These are phyloP conservation scores for Camelus bactrianus DNA, from an alignment of 2,113 vertebrate genomes.

Conservation along the genomic window DNA sequence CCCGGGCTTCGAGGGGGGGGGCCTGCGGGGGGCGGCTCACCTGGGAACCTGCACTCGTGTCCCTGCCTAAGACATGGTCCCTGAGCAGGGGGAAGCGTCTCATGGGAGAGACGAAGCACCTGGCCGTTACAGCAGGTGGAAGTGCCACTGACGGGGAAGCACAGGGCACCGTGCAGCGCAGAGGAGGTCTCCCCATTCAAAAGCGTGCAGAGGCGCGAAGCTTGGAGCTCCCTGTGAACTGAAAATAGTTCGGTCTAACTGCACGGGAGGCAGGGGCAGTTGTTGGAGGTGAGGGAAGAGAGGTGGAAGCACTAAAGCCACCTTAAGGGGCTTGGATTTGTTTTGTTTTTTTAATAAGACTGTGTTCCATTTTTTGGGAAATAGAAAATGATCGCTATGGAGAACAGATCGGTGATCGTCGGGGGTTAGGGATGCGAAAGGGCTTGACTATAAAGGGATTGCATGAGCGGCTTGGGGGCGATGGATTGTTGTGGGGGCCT, in stretches of 20 bases:
- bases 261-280: fast-evolving
- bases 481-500: neutral
- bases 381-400: neutral
- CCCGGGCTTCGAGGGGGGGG: fast-evolving
- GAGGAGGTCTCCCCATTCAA: no score
- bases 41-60: fast-evolving
- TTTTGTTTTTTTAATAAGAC: neutral
- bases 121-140: neutral
- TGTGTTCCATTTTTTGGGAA: neutral
- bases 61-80: neutral
- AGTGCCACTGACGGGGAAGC: neutral
- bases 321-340: neutral
- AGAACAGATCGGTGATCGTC: neutral
- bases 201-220: no score
- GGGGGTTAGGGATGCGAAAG: neutral
- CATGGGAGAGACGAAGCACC: neutral
- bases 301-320: neutral
- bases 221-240: neutral
- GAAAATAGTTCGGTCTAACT: neutral
- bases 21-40: fast-evolving
- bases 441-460: neutral
- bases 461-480: neutral
- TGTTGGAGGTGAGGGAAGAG: neutral
- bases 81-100: no score
- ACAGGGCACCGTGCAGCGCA: fast-evolving